A percentile compares a stretch with the other conserved stretches of the same genome.
Evolutionary conservation across 2,797 vertebrate species (phyloP).

Genomic region (Esox lucius): DNA sequence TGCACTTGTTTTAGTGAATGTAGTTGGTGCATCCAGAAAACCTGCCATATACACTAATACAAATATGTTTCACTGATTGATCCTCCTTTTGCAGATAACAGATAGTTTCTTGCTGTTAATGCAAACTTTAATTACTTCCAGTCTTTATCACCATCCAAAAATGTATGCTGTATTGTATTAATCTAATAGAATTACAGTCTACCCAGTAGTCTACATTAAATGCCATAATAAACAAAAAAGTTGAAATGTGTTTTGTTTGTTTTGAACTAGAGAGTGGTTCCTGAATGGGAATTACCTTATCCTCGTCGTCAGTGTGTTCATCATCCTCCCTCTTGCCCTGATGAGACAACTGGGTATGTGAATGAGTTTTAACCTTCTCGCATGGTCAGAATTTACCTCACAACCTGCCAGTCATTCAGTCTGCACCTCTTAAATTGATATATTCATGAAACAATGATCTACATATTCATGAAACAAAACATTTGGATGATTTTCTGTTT

Average conservation of each 20-base stretch:
- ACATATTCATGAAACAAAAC: background rate
- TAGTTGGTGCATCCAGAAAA: too few relatives aligned
- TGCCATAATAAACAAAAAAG: background rate
- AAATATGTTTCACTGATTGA: too few relatives aligned
- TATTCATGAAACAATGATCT: background rate
- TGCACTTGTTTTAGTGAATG: too few relatives aligned
- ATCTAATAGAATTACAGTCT: too few relatives aligned
- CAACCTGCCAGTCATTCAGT: constrained; percentile 1
- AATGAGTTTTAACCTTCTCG: constrained; percentile 11
- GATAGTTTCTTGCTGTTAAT: too few relatives aligned
- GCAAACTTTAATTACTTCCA: too few relatives aligned
- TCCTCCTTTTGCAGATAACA: too few relatives aligned
- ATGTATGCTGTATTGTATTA: too few relatives aligned
- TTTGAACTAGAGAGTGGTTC: constrained; percentile 82
- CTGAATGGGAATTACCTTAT: constrained; percentile 91
- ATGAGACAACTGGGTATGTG: constrained; percentile 91
- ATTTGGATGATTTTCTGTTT: background rate
- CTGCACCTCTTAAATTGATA: background rate
- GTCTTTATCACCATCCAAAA: too few relatives aligned
- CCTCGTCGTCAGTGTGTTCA: constrained; percentile 79
- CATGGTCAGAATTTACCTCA: background rate
- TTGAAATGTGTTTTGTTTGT: constrained; percentile 14
- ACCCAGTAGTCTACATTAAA: background rate
- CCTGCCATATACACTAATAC: too few relatives aligned
- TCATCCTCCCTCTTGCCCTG: constrained; percentile 91